Evolutionary conservation across 2,888 invertebrate species (phyloP), one percentile per base, ranked within the genome.

Genomic region (Subacronicta megacephala): DNA sequence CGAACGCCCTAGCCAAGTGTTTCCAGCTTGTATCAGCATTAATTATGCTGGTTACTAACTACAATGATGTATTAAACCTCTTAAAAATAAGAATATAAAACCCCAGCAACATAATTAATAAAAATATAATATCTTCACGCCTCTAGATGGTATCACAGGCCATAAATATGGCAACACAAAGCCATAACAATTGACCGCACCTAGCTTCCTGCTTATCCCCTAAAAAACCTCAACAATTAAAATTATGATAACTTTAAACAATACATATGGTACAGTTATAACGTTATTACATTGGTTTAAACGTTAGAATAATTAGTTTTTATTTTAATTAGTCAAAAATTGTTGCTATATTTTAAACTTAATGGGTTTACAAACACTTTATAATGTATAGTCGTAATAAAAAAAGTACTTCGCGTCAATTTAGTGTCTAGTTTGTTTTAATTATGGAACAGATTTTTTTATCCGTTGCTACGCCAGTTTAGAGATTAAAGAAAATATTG

Each of bases 111-210:
- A 67, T 70, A 72, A 67, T 72, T 70, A 70, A 70, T 54, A 62
- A 43, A 62, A 56, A 51, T 36, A 55, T 33, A 33, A 44, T 49
- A 55, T 64, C 53, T 74, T 67, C 40, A 60, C 68, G 52, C 53
- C 31, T 44, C 6, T 7, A 16, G 73, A 73, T 73, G 42, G 15
- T 74, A 73, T 73, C 73, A n/a, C 18, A 23, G 17, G 38, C 40
- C 54, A 74, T 68, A 64, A 74, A 73, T 49, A 73, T 57, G 35
- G 16, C 15, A 17, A 10, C 31, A 64, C 67, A 74, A 63, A 59
- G 63, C 59, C 42, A 58, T 33, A 35, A 41, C 50, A 68, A 53
- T 18, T 54, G 41, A 43, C 37, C 44, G 17, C 23, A 53, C 33
- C 17, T 51, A 51, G 51, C 23, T 70, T 71, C 72, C 72, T 72